Conservation (phyloP, 2,888 invertebrate species). For the Lasioglossum oenotherae region DNA sequence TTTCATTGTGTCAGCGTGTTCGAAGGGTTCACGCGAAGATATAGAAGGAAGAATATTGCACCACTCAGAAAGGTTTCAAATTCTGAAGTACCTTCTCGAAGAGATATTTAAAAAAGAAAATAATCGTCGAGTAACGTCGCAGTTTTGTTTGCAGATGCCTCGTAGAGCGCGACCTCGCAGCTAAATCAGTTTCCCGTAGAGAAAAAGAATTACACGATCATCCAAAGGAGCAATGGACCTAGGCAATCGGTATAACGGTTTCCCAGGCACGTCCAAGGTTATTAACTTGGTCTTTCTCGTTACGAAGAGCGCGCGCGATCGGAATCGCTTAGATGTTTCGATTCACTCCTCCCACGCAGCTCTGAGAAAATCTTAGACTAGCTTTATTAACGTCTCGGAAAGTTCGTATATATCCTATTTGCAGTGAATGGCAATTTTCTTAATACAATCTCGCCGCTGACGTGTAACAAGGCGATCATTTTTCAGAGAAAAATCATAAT, state of each 20-base stretch:
- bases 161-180: constrained; percentile 29
- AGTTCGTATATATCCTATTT: not conserved
- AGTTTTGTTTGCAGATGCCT: constrained; percentile 38
- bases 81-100: not conserved
- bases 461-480: not conserved
- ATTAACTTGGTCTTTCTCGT: constrained; percentile 34
- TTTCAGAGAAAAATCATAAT: not conserved
- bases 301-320: not conserved
- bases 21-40: not conserved
- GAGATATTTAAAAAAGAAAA: not conserved
- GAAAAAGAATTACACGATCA: constrained; percentile 58
- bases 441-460: not conserved
- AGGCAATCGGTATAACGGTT: constrained; percentile 59
- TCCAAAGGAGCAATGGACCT: constrained; percentile 52
- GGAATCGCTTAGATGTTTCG: constrained; percentile 17
- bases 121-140: not conserved
- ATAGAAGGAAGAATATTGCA: not conserved
- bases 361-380: not conserved
- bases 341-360: not conserved
- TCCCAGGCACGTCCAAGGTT: constrained; percentile 47
- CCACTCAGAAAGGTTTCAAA: not conserved
- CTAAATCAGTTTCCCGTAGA: constrained; percentile 56
- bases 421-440: not conserved
- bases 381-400: not conserved
- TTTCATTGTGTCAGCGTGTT: not conserved